These are phyloP conservation scores for Quiscalus mexicanus DNA, from an alignment of 2,113 vertebrate species.

Conservation along the genomic window DNA sequence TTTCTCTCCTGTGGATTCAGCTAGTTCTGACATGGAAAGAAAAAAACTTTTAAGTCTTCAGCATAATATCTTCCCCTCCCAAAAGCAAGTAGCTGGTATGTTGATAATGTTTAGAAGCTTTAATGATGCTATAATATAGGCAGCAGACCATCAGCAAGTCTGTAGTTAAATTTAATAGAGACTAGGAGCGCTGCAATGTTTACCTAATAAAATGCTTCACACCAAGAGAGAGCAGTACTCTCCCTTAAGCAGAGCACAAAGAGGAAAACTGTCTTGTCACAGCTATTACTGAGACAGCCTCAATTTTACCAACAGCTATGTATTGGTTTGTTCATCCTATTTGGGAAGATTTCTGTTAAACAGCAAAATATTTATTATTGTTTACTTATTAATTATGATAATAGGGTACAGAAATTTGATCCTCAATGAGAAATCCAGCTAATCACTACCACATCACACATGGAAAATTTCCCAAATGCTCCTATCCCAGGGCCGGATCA, in stretches of 20 bases:
- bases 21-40: neutral
- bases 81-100: neutral
- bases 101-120: neutral
- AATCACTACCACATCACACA: accelerated
- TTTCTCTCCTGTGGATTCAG: constrained; percentile 9
- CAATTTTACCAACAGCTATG: neutral
- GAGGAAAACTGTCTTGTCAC: neutral
- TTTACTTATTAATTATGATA: neutral
- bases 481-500: neutral
- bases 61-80: neutral
- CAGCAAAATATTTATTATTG: neutral
- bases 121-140: neutral
- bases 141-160: neutral
- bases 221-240: neutral
- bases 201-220: neutral
- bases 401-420: neutral
- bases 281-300: neutral
- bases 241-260: neutral
- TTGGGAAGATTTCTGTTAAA: neutral
- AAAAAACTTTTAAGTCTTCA: neutral
- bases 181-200: neutral
- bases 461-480: neutral
- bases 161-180: neutral
- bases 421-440: neutral
- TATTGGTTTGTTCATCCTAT: neutral